These are phyloP conservation scores for Sanderia malayensis DNA, from an alignment of 30 jellyfish, hydroid and myxozoan genomes.

Conservation along the genomic window DNA sequence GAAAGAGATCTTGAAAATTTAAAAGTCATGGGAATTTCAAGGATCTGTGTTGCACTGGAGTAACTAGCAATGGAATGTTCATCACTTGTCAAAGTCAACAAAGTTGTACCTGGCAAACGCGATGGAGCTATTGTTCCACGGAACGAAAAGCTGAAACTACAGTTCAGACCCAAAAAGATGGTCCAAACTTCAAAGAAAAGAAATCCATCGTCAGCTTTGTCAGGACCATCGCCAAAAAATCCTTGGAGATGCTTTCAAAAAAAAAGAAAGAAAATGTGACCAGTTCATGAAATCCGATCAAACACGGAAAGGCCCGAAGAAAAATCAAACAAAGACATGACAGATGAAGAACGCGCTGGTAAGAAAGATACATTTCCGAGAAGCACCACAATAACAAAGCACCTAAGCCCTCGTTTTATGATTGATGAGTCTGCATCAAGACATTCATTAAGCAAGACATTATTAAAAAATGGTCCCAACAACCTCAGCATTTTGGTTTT, in stretches of 20 bases:
- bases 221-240: constrained; percentile 17
- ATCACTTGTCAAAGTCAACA: no score
- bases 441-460: no score
- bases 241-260: constrained; percentile 3
- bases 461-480: no score
- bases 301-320: no score
- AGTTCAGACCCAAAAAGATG: constrained; percentile 6
- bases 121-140: no score
- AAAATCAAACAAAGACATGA: background rate
- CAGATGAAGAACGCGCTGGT: background rate
- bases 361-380: background rate
- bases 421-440: no score
- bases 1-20: no score
- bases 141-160: constrained; percentile 8
- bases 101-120: background rate
- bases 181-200: constrained; percentile 5
- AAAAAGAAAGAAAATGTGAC: background rate
- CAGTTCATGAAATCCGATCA: no score
- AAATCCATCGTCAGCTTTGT: constrained; percentile 3
- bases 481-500: no score
- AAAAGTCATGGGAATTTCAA: background rate
- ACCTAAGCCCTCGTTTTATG: no score
- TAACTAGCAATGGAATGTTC: background rate
- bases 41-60: background rate
- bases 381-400: background rate